Evolutionary conservation across 2,888 invertebrate species (phyloP), one percentile per base, ranked within the genome.

Genomic region (Ichneumoninae sp.): DNA sequence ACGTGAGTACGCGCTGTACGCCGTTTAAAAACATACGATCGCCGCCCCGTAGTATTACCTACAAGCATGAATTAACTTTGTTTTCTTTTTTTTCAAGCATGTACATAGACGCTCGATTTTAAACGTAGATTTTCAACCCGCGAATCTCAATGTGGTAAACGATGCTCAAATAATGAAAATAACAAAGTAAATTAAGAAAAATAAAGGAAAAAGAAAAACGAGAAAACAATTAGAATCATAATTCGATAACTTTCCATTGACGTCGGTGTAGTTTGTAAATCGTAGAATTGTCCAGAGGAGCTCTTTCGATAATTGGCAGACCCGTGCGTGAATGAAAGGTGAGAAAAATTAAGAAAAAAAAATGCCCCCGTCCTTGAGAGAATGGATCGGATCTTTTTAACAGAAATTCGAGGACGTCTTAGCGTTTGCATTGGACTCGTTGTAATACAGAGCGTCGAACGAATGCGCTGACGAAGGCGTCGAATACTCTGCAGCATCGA

Each of bases 401-500:
- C 19, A 50, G 22, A 22, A 68, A 71, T 50, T 71, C 30, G 47
- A 44, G 47, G 50, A 77, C 60, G 47, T 80, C 57, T 77, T 69
- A 47, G 54, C 50, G 54, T 60, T 66, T 36, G 60, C 69, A 69
- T 77, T 13, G 36, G 60, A 63, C 19, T 63, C 74, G 60, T 44
- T 44, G 10, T 10, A 44, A 70, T 78, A 74, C 22, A 13, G 57
- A 57, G 74, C 69, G 63, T 79, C 65, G 47, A 71, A 69, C 8
- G 57, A 82, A 77, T 68, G 63, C 87, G 86, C 83, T 87, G 66
- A 63, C 33, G 66, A 74, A 81, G 83, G 77, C 70, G 82, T 86
- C 84, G 77, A 40, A 44, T 70, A 50, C 22, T 68, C 54, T 68
- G 75, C 75, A 70, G 50, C 69, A 70, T 75, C 50, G 86, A 89